phyloP scores from a whole-genome alignment of 2,113 vertebrate species.

The Lepus europaeus region DNA sequence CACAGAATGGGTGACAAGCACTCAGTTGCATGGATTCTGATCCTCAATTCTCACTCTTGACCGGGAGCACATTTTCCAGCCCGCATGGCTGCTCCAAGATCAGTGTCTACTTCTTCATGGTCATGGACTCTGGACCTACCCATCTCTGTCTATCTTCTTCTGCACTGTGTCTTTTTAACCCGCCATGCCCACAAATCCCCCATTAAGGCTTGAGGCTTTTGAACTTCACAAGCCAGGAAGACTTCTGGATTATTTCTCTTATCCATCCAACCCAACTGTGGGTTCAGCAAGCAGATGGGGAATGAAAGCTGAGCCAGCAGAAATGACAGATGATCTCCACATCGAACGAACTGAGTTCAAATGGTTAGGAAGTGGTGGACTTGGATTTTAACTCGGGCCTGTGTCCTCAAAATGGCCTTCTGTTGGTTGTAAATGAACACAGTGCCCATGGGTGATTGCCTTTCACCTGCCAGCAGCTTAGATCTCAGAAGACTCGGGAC shows the following conservation, averaged over 20 bases:
- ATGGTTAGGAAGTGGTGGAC: fast-evolving
- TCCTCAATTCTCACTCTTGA: background rate
- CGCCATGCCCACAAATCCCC: background rate
- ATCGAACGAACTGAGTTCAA: background rate
- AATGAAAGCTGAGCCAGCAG: background rate
- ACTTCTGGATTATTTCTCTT: background rate
- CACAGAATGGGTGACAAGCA: background rate
- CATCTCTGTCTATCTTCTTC: background rate
- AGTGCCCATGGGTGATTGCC: background rate
- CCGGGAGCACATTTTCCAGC: background rate
- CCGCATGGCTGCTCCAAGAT: background rate
- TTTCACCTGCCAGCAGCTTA: background rate
- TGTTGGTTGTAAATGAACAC: background rate
- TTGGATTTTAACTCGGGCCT: background rate
- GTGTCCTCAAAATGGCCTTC: background rate
- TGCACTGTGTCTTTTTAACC: background rate
- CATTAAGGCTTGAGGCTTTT: background rate
- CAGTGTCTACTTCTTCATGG: background rate
- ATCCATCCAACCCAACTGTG: background rate
- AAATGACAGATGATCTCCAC: background rate
- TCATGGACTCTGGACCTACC: background rate
- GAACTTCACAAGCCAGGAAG: background rate
- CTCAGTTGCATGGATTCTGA: background rate
- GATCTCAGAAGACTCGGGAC: background rate
- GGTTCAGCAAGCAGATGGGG: background rate